Evolutionary conservation across 1,140 invertebrate genomes (phyloP), one percentile per base, ranked within the genome.

Genomic region (Dendrolimus kikuchii): DNA sequence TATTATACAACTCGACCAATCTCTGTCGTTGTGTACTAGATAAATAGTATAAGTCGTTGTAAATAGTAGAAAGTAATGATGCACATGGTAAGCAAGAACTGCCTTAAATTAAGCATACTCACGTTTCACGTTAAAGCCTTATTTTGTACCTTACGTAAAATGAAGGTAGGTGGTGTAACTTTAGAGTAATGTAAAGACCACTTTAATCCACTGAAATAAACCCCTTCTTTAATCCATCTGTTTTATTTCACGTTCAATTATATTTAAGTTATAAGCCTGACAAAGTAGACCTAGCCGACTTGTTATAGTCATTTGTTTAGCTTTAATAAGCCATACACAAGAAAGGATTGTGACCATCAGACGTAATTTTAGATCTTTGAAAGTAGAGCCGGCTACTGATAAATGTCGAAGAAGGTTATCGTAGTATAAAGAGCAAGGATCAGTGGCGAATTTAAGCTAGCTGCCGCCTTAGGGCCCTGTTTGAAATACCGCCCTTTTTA

Each of bases 71-170:
- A 40, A 40, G 42, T 59, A 56, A 55, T 49, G 68, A 65, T 67
- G 66, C 55, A 75, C 71, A 80, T 63, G 71, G 68, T 78, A 77
- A 70, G 62, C 64, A 70, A 75, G 61, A 76, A 81, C 74, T 79
- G 78, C 76, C 76, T 77, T 81, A 68, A 76, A 64, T 37, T 81
- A 75, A 81, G 74, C 71, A 70, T 81, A 72, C 76, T 84, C 81
- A 82, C 81, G 72, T 80, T 69, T 81, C 81, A 86, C 82, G 63
- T 66, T 71, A 77, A 73, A 84, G 81, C 82, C 82, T 86, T 86
- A 86, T 86, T 86, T 86, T 83, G 64, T 84, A 84, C 78, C 74
- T 68, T 81, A 81, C 71, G 62, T 57, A 51, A 68, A 68, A 64
- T 45, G 48, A 60, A 65, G 46, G 49, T 53, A 51, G 49, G 43